Evolutionary conservation across 2,797 vertebrate species (phyloP).

Genomic region (Mormyrus proboscirostris): DNA sequence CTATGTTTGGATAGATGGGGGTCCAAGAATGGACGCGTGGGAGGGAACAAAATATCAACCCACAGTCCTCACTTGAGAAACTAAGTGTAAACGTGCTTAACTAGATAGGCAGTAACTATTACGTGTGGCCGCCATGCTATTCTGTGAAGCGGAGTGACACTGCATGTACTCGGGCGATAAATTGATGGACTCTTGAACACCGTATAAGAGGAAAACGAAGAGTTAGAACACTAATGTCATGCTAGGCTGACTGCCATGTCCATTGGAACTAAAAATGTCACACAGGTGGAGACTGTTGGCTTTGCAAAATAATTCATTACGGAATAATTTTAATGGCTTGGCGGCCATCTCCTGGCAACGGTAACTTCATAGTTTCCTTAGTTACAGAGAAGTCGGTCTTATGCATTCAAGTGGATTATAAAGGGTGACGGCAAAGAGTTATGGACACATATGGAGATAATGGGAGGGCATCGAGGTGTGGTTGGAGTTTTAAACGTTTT

Average conservation of each 20-base stretch:
- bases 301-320: not conserved
- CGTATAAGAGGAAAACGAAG: not conserved
- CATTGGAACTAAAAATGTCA: not conserved
- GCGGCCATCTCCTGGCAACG: constrained; percentile 15
- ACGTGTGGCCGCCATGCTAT: not conserved
- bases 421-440: not conserved
- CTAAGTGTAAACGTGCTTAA: not conserved
- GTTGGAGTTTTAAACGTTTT: not conserved
- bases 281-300: not conserved
- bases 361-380: not conserved
- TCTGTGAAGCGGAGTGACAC: not conserved
- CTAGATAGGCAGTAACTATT: not conserved
- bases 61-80: not conserved
- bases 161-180: not conserved
- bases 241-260: not conserved
- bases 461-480: not conserved
- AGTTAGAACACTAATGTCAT: not conserved
- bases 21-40: not conserved
- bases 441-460: not conserved
- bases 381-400: not conserved
- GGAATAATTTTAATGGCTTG: not conserved
- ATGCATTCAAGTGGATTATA: not conserved
- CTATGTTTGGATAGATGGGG: not conserved
- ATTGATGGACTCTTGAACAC: not conserved
- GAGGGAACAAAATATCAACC: not conserved